Evolutionary conservation across 1,140 invertebrate species (phyloP), one percentile per base, ranked within the genome.

Genomic region (Drosophila kohkoa): DNA sequence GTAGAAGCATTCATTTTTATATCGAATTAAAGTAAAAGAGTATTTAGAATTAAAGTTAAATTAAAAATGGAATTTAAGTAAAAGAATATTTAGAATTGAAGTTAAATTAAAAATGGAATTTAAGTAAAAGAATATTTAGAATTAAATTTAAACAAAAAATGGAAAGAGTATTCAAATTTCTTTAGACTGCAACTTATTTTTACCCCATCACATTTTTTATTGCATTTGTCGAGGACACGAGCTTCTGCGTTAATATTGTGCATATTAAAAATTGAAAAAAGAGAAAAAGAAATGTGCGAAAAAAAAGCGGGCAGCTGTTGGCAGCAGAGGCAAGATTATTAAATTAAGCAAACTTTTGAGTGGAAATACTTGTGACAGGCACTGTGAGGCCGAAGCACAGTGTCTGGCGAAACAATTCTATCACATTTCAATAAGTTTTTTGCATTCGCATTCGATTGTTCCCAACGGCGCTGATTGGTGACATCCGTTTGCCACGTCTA

Each of bases 341-440:
- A 73, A 86, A 86, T 88, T 88, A 79, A 41, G 64, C 63, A 59
- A 28, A 48, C 28, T 63, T 71, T 72, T 51, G 52, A 52, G 32
- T 64, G 48, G 43, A 28, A 48, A 10, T 30, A 55, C 25, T 65
- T 65, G 6, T 35, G 15, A 41, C 32, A 43, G 13, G 32, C 49
- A 68, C 51, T 64, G 30, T 57, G 13, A 8, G 15, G 0, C 6
- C 20, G 41, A 38, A 28, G 3, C 13, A 25, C 13, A 11, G 67
- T 20, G 28, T 7, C 8, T 25, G 45, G 43, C 52, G 35, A 58
- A 68, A 74, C 64, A 74, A 54, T 68, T 73, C 41, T 11, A 43
- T n/a, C 45, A 8, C 45, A 62, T 69, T 60, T 69, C 65, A 74
- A 74, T 58, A 65, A 70, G 59, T 57, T 70, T 64, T 35, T 38